These are phyloP conservation scores for Holothuria leucospilota DNA, from an alignment of 53 echinoderm and acorn worm genomes.

Conservation along the genomic window DNA sequence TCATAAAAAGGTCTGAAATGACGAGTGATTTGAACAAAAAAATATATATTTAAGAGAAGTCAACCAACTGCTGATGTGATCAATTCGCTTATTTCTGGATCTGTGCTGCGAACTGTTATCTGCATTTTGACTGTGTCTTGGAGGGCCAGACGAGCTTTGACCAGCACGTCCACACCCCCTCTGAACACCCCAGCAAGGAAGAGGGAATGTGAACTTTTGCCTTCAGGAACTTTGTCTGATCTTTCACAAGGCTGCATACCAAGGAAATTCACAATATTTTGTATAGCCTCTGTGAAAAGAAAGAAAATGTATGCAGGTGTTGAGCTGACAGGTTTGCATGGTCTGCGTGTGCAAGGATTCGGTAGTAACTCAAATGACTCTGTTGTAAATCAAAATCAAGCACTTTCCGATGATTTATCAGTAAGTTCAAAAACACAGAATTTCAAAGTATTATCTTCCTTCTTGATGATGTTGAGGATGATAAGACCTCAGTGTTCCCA, in stretches of 20 bases:
- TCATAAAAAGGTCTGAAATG: no score
- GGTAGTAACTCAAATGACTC: no score
- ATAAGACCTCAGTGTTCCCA: no score
- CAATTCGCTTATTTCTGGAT: constrained; percentile 86
- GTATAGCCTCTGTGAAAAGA: constrained; percentile 82
- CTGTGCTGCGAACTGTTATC: constrained; percentile 92
- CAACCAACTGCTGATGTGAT: constrained; percentile 89
- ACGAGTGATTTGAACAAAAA: no score
- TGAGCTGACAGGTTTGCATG: no score
- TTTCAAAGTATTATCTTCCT: no score
- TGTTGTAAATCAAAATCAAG: no score
- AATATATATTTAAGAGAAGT: no score
- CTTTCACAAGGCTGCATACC: constrained; percentile 99
- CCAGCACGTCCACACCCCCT: constrained; percentile 88
- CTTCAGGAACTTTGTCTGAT: constrained; percentile 90
- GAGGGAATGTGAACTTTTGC: constrained; percentile 90
- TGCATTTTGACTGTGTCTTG: constrained; percentile 99
- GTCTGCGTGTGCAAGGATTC: no score
- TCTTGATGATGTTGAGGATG: no score
- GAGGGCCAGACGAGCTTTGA: constrained; percentile 87
- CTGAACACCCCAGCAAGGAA: constrained; percentile 96
- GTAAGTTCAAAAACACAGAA: no score
- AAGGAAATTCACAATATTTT: constrained; percentile 87
- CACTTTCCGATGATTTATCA: no score
- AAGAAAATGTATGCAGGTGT: not conserved